phyloP scores from a whole-genome alignment of 1,140 invertebrate species.

The Drosophila eugracilis region DNA sequence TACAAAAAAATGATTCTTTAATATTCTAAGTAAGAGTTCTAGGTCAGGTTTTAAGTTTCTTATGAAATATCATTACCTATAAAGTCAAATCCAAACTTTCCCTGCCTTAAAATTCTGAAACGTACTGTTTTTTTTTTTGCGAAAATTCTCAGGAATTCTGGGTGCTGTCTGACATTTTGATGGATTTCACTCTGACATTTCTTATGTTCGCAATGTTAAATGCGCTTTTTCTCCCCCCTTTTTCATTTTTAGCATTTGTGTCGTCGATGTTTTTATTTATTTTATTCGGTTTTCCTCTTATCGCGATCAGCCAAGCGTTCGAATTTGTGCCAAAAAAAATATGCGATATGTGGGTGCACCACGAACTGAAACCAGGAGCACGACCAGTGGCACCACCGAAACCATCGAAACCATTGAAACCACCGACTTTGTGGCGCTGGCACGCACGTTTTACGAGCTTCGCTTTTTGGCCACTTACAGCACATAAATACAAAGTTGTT shows the following conservation, averaged over 20 bases:
- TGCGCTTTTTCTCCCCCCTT: slow-evolving; percentile 23
- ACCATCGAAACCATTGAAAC: slow-evolving; percentile 13
- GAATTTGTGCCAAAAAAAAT: slow-evolving; percentile 71
- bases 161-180: slow-evolving; percentile 41
- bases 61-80: background rate
- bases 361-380: slow-evolving; percentile 12
- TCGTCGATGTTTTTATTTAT: slow-evolving; percentile 27
- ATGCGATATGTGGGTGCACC: slow-evolving; percentile 72
- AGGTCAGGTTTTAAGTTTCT: too few relatives aligned
- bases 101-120: slow-evolving; percentile 6
- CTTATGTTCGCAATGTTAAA: slow-evolving; percentile 34
- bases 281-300: slow-evolving; percentile 59
- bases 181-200: slow-evolving; percentile 54
- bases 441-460: slow-evolving; percentile 58
- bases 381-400: slow-evolving; percentile 15
- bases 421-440: slow-evolving; percentile 28
- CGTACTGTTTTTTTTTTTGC: slow-evolving; percentile 13
- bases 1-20: too few relatives aligned
- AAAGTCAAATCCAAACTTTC: background rate
- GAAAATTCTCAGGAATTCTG: slow-evolving; percentile 53
- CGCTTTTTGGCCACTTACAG: slow-evolving; percentile 45
- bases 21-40: too few relatives aligned
- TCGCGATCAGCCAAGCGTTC: slow-evolving; percentile 55
- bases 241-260: slow-evolving; percentile 34
- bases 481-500: slow-evolving; percentile 58